phyloP scores from a whole-genome alignment of 2,797 vertebrate genomes.

The Glossophaga mutica region DNA sequence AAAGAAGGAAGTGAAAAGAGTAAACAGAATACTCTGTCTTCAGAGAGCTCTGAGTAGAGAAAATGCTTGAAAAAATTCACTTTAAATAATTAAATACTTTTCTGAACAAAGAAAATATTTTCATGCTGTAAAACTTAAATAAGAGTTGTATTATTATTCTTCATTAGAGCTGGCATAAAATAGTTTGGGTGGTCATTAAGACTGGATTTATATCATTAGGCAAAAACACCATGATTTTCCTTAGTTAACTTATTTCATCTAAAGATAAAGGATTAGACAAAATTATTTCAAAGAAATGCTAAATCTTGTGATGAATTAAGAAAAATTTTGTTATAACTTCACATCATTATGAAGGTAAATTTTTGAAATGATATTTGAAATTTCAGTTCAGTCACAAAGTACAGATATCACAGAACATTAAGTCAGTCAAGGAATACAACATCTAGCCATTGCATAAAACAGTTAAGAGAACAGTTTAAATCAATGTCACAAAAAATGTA shows the following conservation, averaged over 20 bases:
- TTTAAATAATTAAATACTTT: neutral
- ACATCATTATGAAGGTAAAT: neutral
- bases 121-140: neutral
- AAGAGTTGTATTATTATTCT: neutral
- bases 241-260: neutral
- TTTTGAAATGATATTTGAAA: neutral
- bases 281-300: neutral
- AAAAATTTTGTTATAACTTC: neutral
- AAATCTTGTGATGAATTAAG: neutral
- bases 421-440: neutral
- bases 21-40: neutral
- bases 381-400: neutral
- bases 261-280: neutral
- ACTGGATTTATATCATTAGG: neutral
- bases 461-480: neutral
- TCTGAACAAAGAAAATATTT: neutral
- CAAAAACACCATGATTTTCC: neutral
- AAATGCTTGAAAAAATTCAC: neutral
- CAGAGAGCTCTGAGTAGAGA: neutral
- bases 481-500: neutral
- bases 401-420: neutral
- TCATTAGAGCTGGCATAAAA: neutral
- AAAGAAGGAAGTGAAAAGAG: neutral
- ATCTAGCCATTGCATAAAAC: neutral
- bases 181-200: neutral